Evolutionary conservation across 30 jellyfish, hydroid and myxozoan species (phyloP), one percentile per base, ranked within the genome.

Genomic region (Pelagia noctiluca): DNA sequence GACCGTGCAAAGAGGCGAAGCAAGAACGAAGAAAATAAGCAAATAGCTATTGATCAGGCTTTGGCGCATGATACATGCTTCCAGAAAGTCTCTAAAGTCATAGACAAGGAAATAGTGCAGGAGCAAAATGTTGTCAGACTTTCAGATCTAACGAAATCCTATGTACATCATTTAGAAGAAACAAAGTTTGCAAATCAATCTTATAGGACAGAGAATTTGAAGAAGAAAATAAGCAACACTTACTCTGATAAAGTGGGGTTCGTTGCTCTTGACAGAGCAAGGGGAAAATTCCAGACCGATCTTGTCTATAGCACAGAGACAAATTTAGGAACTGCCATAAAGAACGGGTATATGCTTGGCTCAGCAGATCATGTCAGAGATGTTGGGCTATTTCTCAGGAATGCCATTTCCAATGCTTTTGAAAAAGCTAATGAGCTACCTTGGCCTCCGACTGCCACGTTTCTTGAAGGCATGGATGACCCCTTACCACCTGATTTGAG

Each of bases 391-490:
- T 60, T 60, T 60, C 73, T 60, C 73, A 60, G 33, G 73, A 19
- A 60, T 60, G 28, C 73, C 33, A 60, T 60, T 60, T 60, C 73
- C 36, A 60, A 60, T 35, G 73, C 73, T 60, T 60, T 60, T 60
- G 73, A 60, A 30, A 60, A 60, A 60, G 73, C 73, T 10, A 19
- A 60, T 60, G 73, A 60, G 73, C 73, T 60, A 13, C 73, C 73
- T n/a, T 60, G 73, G 73, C 73, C 73, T 60, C 73, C 73, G 25
- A 60, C 35, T 60, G 73, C 73, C 73, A 60, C 73, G 35, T 60
- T 60, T 60, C 73, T 60, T 1, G 73, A 60, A 24, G 73, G 73
- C 73, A 60, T 60, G 73, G 73, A 60, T 60, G 33, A 60, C 73
- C 73, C 73, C 35, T 60, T 60, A 60, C 73, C 73, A 60, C 73